Base-by-base conservation (phyloP, 2,888 invertebrate species). In the Sycophila texana region DNA sequence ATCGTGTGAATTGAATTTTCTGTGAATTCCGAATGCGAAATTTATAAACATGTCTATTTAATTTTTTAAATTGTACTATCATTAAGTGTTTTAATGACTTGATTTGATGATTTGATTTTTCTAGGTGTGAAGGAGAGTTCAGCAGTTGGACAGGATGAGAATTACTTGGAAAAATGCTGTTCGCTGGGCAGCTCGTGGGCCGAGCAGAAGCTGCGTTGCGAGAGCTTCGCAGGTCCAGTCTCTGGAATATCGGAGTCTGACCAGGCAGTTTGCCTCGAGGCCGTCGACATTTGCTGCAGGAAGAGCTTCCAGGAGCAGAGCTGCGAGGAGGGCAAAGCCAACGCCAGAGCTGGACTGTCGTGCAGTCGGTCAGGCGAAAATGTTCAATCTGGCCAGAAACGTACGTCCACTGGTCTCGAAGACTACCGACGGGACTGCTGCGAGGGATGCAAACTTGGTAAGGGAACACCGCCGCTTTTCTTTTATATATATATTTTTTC, bases 211-310 rank as follows among this genome's bases (percentile, higher is more conserved):
- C 87, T 91, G 39, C 89, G 89, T 26, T 93, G 93, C 83, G 88
- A 90, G 13, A 90, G 90, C 68, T 91, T 92, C 80, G 90, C 91
- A 0, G 91, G 92, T 1, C 92, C 93, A 0, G 92, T 94, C 58
- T 86, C 91, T 1, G 92, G 92, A 18, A 91, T 94, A 68, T 89
- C 92, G 0, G 88, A 91, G 7, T 91, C 92, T 57, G 93, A 94
- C 86, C 93, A 94, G 84, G 91, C 92, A 2, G 87, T 92, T 1
- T 95, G 95, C 83, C 87, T 93, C 58, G 93, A 93, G n/a, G 92
- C 93, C 0, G 91, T 93, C 30, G 92, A 92, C 75, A 93, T 94
- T 51, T 95, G 95, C 85, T 95, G 95, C 87, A 91, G 86, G 2
- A 84, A 85, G 70, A 83, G 85, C 84, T 91, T 84, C 82, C 92